Percentiles rank a stretch among this genome's conserved stretches.
Evolutionary conservation across 2,797 vertebrate genomes (phyloP).

Genomic region (Channa striata): DNA sequence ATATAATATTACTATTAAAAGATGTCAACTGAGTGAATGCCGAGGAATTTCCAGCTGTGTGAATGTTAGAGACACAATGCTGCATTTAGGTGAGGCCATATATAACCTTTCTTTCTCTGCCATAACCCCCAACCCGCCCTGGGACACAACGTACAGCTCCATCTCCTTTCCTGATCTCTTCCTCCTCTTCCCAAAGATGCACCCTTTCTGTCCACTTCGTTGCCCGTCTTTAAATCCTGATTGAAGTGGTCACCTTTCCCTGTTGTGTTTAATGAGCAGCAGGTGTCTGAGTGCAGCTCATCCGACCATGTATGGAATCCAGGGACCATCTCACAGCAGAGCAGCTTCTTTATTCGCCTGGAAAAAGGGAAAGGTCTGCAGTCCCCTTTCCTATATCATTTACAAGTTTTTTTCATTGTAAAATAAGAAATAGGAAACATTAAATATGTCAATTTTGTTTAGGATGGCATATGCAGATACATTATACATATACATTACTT

Average conservation of each 20-base stretch:
- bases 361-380: constrained; percentile 35
- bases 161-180: constrained; percentile 5
- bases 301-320: constrained; percentile 39
- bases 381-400: constrained; percentile 33
- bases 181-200: constrained; percentile 8
- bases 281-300: constrained; percentile 70
- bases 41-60: constrained; percentile 52
- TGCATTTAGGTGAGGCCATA: constrained; percentile 69
- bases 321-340: constrained; percentile 36
- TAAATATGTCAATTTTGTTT: constrained; percentile 2
- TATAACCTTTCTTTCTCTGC: constrained; percentile 26
- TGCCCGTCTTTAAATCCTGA: constrained; percentile 77
- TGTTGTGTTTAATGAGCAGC: constrained; percentile 77
- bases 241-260: constrained; percentile 78
- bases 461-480: background rate
- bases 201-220: constrained; percentile 67
- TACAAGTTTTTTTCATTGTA: constrained; percentile 61
- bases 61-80: constrained; percentile 67
- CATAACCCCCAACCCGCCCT: constrained; percentile 10
- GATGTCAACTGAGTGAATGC: constrained; percentile 65
- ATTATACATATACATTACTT: constrained; percentile 1
- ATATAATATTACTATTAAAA: constrained; percentile 81
- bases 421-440: constrained; percentile 25
- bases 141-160: constrained; percentile 15
- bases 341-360: constrained; percentile 40